Evolutionary conservation across 2,113 vertebrate species (phyloP).

Genomic region (Benitochromis conjunctus): DNA sequence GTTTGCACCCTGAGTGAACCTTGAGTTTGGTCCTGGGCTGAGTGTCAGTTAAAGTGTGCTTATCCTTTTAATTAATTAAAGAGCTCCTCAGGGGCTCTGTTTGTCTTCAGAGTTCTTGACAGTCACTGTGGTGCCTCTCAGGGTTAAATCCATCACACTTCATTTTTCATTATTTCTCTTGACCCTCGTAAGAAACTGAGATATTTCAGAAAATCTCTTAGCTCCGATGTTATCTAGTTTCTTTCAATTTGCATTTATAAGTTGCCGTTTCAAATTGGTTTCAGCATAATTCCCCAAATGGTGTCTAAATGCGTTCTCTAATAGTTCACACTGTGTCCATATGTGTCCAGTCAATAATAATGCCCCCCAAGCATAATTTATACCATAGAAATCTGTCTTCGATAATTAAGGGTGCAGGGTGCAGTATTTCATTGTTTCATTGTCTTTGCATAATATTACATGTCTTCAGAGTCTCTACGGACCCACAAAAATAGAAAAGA

Average conservation of each 20-base stretch:
- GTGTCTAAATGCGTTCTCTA: constrained; percentile 3
- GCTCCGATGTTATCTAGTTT: background rate
- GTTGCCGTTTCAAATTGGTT: constrained; percentile 17
- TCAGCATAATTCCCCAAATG: constrained; percentile 19
- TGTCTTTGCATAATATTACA: background rate
- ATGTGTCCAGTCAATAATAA: constrained; percentile 44
- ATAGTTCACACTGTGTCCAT: constrained; percentile 15
- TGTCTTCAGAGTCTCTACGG: background rate
- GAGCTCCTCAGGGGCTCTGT: background rate
- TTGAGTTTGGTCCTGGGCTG: background rate
- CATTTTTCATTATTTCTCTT: constrained; percentile 20
- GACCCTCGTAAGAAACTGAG: constrained; percentile 8
- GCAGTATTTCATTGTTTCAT: background rate
- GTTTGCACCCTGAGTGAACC: background rate
- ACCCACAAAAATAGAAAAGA: background rate
- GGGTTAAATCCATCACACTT: background rate
- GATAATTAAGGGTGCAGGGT: constrained; percentile 4
- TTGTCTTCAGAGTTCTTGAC: constrained; percentile 4
- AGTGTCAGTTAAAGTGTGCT: background rate
- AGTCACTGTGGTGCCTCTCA: constrained; percentile 7
- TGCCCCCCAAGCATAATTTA: constrained; percentile 22
- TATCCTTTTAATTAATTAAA: constrained; percentile 28
- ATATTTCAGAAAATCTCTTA: constrained; percentile 16
- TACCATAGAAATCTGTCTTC: constrained; percentile 18
- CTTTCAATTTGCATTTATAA: constrained; percentile 13